Base-by-base conservation (phyloP, 2,113 vertebrate species). In the Leiothrix lutea region DNA sequence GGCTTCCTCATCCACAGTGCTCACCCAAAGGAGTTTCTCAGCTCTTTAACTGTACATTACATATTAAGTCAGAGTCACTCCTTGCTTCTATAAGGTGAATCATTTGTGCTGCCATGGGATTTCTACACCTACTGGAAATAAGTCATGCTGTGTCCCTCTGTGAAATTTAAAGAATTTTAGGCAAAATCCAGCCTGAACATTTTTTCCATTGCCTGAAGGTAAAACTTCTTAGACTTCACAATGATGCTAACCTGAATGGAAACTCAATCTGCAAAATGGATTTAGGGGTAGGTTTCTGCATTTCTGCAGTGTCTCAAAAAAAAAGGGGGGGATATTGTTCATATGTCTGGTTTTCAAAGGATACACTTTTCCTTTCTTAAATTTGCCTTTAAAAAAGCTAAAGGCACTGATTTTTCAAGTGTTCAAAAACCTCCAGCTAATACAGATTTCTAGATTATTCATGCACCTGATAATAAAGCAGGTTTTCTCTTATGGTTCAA, bases 251-350 rank as follows among this genome's bases (percentile, higher is more conserved):
- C 4, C 5, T 31, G 31, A 67, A 82, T 5, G 1, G 19, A 19
- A 74, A 71, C 8, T 24, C 60, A 44, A 24, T 31, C 53, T 5
- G 1, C 9, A 44, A 45, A 48, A 69, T 9, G 2, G 8, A 51
- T 51, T 92, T 75, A 33, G 11, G 11, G 2, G 1, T 29, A 25
- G 4, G 26, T 88, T 92, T 92, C n/a, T 36, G 8, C 7, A 35
- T 48, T 69, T 85, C 33, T 50, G 12, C 13, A 40, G 5, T 60
- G 23, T 77, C 4, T 65, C 2, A 8, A 25, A 56, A 50, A 42
- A 48, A 20, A n/a, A 22, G 11, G 45, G 47, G 23, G 8, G 3
- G 8, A 0, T 1, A 4, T 17, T 57, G 7, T 23, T 72, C 4
- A 26, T 54, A 19, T 47, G 2, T 3, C 4, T 67, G 33, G 2